Evolutionary conservation across 2,797 vertebrate genomes (phyloP).

Genomic region (Eulemur coronatus): DNA sequence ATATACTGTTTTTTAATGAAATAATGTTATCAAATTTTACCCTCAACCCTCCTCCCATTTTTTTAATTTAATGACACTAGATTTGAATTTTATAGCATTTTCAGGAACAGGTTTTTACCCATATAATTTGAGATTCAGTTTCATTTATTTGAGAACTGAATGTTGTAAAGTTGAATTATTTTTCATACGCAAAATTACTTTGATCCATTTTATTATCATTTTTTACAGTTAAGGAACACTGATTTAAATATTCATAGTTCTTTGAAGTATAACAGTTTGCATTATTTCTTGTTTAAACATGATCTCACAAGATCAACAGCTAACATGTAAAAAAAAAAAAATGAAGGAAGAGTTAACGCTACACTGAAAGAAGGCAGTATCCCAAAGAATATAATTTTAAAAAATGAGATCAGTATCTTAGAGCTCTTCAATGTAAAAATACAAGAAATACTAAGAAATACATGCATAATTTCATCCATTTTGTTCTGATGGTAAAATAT

Average conservation of each 20-base stretch:
- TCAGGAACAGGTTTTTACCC: neutral
- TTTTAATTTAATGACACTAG: neutral
- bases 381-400: neutral
- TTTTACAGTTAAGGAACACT: neutral
- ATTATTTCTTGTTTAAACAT: conserved; percentile 39
- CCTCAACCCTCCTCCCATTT: neutral
- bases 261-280: conserved; percentile 10
- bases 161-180: conserved; percentile 35
- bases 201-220: conserved; percentile 5
- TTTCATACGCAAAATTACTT: conserved; percentile 50
- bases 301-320: conserved; percentile 24
- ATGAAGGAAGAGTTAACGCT: neutral
- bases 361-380: neutral
- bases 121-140: neutral
- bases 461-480: neutral
- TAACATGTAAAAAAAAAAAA: neutral
- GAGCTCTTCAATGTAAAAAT: neutral
- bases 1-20: conserved; percentile 31
- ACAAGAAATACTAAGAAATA: neutral
- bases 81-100: conserved; percentile 53
- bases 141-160: conserved; percentile 38
- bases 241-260: neutral
- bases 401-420: neutral
- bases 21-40: conserved; percentile 21
- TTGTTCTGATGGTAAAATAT: neutral